phyloP scores from a whole-genome alignment of 64 coral and sea anemone species.

The Stichodactyla helianthus region DNA sequence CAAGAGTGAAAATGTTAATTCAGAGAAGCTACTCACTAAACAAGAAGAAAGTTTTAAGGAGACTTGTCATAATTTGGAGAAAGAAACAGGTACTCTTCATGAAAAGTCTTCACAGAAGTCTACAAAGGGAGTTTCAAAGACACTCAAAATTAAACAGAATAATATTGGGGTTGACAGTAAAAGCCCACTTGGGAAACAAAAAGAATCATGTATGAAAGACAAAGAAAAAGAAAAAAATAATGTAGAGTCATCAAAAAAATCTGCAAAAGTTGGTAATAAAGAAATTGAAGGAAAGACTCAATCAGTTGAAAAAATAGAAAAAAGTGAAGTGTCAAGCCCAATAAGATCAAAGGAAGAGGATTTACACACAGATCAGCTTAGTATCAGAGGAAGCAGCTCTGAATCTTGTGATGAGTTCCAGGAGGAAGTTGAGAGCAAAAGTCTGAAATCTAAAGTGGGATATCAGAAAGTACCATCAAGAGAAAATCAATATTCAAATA shows the following conservation, averaged over 20 bases:
- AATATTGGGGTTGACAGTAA: background rate
- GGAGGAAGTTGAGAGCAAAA: slow-evolving; percentile 11
- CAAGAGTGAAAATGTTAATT: background rate
- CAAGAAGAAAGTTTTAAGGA: too few relatives aligned
- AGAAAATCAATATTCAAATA: background rate
- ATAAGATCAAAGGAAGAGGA: slow-evolving; percentile 1
- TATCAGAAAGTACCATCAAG: background rate
- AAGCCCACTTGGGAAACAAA: background rate
- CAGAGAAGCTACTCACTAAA: too few relatives aligned
- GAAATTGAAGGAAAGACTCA: background rate
- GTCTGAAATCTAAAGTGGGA: background rate
- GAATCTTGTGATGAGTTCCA: slow-evolving; percentile 17
- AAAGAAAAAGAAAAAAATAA: background rate
- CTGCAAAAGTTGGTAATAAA: background rate
- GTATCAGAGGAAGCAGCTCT: slow-evolving; percentile 30
- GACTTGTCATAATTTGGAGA: background rate
- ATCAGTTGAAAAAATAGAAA: slow-evolving; percentile 1
- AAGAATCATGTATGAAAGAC: background rate
- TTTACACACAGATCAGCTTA: slow-evolving; percentile 8
- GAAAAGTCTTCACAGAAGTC: background rate
- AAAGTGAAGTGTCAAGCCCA: background rate
- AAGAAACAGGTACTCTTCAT: background rate
- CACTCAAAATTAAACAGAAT: background rate
- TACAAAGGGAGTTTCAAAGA: background rate
- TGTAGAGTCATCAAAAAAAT: background rate